Evolutionary conservation across 2,888 invertebrate genomes (phyloP).

Genomic region (Baronia brevicornis): DNA sequence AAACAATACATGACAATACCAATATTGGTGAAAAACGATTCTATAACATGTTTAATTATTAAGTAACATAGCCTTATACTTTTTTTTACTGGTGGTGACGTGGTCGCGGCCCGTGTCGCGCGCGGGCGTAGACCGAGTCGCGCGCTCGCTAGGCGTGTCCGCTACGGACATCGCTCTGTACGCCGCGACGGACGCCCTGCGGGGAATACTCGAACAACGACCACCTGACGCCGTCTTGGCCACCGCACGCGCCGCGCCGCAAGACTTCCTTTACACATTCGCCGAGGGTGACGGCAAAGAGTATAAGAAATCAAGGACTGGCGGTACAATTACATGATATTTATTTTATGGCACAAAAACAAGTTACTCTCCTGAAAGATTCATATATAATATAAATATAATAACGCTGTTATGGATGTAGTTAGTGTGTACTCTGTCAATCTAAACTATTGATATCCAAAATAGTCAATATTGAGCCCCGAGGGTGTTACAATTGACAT

Average conservation of each 20-base stretch:
- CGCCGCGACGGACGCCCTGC: slow-evolving; percentile 78
- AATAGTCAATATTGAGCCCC: too few species aligned
- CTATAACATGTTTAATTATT: too few species aligned
- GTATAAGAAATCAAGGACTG: slow-evolving; percentile 73
- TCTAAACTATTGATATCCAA: too few species aligned
- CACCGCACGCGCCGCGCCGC: slow-evolving; percentile 77
- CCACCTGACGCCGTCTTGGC: slow-evolving; percentile 78
- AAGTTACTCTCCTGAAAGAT: too few species aligned
- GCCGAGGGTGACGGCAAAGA: slow-evolving; percentile 59
- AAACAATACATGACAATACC: too few species aligned
- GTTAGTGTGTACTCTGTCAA: too few species aligned
- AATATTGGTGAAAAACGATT: too few species aligned
- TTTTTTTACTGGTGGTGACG: slow-evolving; percentile 68
- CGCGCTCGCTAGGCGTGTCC: slow-evolving; percentile 75
- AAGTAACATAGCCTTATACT: too few species aligned
- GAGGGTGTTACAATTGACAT: too few species aligned
- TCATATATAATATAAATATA: too few species aligned
- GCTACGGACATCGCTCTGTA: slow-evolving; percentile 79
- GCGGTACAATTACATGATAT: slow-evolving; percentile 39
- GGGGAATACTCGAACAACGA: slow-evolving; percentile 80
- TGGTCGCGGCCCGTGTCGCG: slow-evolving; percentile 81
- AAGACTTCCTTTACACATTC: slow-evolving; percentile 71
- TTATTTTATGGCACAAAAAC: too few species aligned
- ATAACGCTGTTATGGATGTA: too few species aligned
- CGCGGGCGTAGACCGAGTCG: slow-evolving; percentile 73